A percentile compares a stretch with the other conserved stretches of the same genome.
These are phyloP conservation scores for Trachurus trachurus DNA, from an alignment of 2,797 vertebrate species.

Conservation along the genomic window DNA sequence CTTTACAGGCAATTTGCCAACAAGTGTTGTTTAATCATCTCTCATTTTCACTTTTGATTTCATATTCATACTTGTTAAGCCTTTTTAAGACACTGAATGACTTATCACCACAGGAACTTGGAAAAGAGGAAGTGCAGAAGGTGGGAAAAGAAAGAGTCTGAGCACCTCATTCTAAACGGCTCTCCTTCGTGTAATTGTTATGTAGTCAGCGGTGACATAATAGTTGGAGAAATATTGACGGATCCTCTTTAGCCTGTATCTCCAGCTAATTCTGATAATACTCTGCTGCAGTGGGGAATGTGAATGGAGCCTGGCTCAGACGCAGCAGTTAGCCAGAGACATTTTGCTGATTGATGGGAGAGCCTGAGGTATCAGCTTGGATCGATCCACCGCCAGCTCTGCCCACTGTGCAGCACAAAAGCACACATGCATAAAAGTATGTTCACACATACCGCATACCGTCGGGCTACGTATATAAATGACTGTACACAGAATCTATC, in stretches of 20 bases:
- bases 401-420: constrained; percentile 42
- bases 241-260: constrained; percentile 16
- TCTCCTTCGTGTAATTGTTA: constrained; percentile 2
- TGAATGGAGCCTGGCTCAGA: constrained; percentile 41
- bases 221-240: constrained; percentile 29
- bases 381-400: constrained; percentile 63
- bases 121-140: background rate
- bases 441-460: constrained; percentile 19
- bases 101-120: constrained; percentile 1
- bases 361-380: constrained; percentile 49
- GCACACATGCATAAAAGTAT: constrained; percentile 25
- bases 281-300: constrained; percentile 23
- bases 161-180: constrained; percentile 6
- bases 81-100: constrained; percentile 3
- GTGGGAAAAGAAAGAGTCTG: background rate
- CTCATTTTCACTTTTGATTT: constrained; percentile 5
- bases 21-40: constrained; percentile 6
- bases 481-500: constrained; percentile 5
- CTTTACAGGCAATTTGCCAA: background rate
- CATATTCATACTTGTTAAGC: constrained; percentile 6
- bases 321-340: constrained; percentile 45
- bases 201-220: constrained; percentile 18
- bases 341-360: constrained; percentile 65
- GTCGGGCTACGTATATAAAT: constrained; percentile 13
- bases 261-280: constrained; percentile 48